phyloP scores from a whole-genome alignment of 2,888 invertebrate species.

The Andrena bicolor region DNA sequence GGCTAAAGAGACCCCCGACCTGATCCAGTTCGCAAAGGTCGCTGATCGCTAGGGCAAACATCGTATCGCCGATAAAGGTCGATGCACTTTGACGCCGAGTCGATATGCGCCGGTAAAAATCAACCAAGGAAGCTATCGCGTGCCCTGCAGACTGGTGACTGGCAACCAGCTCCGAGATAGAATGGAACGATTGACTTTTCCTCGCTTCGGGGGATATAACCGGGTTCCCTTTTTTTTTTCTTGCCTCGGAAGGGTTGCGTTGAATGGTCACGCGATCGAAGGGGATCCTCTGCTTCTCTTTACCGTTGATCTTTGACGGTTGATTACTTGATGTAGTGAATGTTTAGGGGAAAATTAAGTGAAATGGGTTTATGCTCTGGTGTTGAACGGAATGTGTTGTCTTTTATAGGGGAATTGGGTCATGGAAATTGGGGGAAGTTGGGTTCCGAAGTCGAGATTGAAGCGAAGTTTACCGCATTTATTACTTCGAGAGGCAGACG shows the following conservation, averaged over 20 bases:
- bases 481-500: not conserved
- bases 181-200: too few species aligned
- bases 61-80: slow-evolving; percentile 35
- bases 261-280: not conserved
- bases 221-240: too few species aligned
- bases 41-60: slow-evolving; percentile 46
- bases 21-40: slow-evolving; percentile 60
- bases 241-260: too few species aligned
- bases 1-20: slow-evolving; percentile 54
- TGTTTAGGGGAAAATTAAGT: not conserved
- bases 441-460: slow-evolving; percentile 20
- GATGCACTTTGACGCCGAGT: slow-evolving; percentile 16
- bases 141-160: not conserved
- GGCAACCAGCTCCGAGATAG: too few species aligned
- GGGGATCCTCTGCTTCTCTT: not conserved
- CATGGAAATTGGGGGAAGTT: slow-evolving; percentile 33
- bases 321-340: not conserved
- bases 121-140: not conserved
- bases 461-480: slow-evolving; percentile 27
- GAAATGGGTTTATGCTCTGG: not conserved
- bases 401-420: slow-evolving; percentile 7
- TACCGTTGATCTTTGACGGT: not conserved
- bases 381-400: not conserved
- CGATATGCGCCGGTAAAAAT: not conserved
- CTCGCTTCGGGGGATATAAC: too few species aligned